These are phyloP conservation scores for Saguinus midas DNA, from an alignment of 2,113 vertebrate species.

Conservation along the genomic window DNA sequence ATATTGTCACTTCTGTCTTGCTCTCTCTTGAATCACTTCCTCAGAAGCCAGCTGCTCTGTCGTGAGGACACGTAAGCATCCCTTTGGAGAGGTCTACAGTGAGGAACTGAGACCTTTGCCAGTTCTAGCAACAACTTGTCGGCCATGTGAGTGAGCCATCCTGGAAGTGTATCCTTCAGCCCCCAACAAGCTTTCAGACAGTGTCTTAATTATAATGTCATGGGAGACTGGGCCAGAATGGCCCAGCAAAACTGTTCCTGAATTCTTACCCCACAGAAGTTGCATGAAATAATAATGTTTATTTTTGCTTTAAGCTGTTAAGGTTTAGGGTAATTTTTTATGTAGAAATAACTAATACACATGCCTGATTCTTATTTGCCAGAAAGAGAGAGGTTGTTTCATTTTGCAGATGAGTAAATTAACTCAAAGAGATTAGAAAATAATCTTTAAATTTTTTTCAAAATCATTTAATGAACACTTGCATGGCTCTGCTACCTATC, in stretches of 20 bases:
- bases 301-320: neutral
- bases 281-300: neutral
- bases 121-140: neutral
- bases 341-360: neutral
- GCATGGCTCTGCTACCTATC: neutral
- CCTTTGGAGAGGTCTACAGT: neutral
- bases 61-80: neutral
- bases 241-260: neutral
- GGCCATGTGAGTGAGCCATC: neutral
- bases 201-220: neutral
- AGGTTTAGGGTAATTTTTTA: neutral
- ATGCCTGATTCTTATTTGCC: neutral
- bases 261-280: neutral
- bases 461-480: neutral
- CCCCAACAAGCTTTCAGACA: neutral
- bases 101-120: neutral
- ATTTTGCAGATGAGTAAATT: neutral
- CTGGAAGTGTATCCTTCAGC: neutral
- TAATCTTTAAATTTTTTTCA: neutral
- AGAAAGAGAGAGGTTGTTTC: neutral
- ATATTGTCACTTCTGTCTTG: neutral
- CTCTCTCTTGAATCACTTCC: neutral
- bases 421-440: neutral
- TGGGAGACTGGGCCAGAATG: neutral
- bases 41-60: neutral